phyloP scores from a whole-genome alignment of 2,888 invertebrate species.

The Acholoe squamosa region DNA sequence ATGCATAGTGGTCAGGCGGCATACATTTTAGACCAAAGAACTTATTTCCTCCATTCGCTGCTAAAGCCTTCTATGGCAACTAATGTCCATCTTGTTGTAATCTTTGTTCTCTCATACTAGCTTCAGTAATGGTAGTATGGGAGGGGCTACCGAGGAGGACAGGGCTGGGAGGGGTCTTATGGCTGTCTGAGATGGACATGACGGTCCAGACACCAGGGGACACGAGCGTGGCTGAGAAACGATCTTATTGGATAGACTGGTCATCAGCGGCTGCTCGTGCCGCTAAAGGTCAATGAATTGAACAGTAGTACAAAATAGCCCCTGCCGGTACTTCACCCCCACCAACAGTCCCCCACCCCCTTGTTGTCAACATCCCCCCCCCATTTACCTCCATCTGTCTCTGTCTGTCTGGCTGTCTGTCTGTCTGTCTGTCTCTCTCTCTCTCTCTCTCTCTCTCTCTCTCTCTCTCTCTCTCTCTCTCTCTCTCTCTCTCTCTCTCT shows the following conservation, averaged over 20 bases:
- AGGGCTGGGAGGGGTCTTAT: neutral
- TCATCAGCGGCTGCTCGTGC: neutral
- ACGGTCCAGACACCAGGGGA: neutral
- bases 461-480: neutral
- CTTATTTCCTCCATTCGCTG: no score
- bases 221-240: neutral
- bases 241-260: conserved; percentile 29
- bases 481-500: neutral
- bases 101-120: no score
- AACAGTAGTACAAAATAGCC: conserved; percentile 3
- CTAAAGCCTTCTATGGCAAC: no score
- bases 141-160: neutral
- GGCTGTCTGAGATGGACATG: neutral
- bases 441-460: neutral
- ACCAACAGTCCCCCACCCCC: neutral
- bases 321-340: neutral
- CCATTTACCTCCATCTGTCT: no score
- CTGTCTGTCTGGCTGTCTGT: no score
- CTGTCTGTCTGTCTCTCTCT: neutral
- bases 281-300: conserved; percentile 23
- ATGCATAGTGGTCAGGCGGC: no score
- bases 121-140: neutral
- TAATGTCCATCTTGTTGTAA: no score
- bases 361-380: no score
- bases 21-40: no score